Evolutionary conservation across 2,113 vertebrate species (phyloP), one percentile per base, ranked within the genome.

Genomic region (Onychorhynchus coronatus): DNA sequence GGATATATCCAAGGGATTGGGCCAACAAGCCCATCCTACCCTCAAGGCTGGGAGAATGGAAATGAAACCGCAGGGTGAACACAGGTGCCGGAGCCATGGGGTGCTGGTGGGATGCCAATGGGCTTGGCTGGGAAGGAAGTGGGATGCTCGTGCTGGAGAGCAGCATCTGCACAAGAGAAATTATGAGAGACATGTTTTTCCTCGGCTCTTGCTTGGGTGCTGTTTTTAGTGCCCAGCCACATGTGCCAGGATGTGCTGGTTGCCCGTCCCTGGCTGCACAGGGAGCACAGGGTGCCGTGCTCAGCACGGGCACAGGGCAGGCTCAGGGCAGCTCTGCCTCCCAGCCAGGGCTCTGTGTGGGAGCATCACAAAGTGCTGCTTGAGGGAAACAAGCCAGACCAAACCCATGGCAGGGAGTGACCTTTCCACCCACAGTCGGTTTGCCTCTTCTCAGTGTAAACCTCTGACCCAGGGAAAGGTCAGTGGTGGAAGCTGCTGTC

Each of bases 231-330:
- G 20, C 33, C 21, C 5, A 25, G 20, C 41, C 31, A 2, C 17
- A 1, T 9, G 9, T 13, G 18, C n/a, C 25, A 5, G 35, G 33
- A 6, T 7, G 41, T 33, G 80, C 66, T 14, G 35, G 50, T 27
- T 49, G 4, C 8, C 52, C 39, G 15, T 58, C n/a, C 27, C 31
- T 0, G 5, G 50, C 56, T 15, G 77, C 1, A 2, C 4, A 2
- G 0, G 3, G 65, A 41, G 58, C 46, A 4, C 42, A 2, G 0
- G 6, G 46, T 37, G 4, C 30, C 3, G 1, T 5, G 5, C 50
- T 3, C 3, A 0, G 27, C 0, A 2, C 1, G 16, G n/a, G 61
- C 9, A 7, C 18, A 9, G 24, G 24, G 7, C 28, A 9, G 63
- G 42, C 52, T 14, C 17, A 1, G 11, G 30, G 25, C 80, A 33